Evolutionary conservation across 2,113 vertebrate species (phyloP).

Genomic region (Gobius niger): DNA sequence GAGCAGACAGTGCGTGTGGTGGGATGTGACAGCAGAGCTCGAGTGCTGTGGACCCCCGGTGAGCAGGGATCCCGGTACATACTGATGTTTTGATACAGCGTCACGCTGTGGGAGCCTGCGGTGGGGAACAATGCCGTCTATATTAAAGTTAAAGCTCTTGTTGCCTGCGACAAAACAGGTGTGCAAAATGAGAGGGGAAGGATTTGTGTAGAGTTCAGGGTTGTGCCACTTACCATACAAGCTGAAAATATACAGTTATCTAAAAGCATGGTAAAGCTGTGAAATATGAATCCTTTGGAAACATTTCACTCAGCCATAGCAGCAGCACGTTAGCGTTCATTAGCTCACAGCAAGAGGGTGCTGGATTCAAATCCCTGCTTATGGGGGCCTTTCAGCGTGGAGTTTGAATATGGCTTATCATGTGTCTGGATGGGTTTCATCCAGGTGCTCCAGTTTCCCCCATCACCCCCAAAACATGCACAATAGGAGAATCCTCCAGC

Average conservation of each 20-base stretch:
- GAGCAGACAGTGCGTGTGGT: conserved; percentile 48
- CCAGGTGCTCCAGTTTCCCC: no score
- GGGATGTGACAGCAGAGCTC: conserved; percentile 51
- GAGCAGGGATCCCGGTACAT: conserved; percentile 39
- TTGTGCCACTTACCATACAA: conserved; percentile 17
- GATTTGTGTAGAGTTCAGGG: neutral
- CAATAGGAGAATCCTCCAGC: no score
- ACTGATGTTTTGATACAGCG: conserved; percentile 58
- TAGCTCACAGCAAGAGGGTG: neutral
- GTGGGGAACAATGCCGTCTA: conserved; percentile 57
- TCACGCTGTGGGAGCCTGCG: conserved; percentile 52
- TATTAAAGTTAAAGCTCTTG: conserved; percentile 63
- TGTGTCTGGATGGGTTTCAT: no score
- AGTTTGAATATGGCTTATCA: no score
- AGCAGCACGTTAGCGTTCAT: no score
- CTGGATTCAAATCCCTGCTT: no score
- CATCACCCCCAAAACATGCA: no score
- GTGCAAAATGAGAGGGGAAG: conserved; percentile 27
- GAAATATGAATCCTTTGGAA: conserved; percentile 7
- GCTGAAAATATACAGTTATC: conserved; percentile 28
- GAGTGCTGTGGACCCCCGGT: conserved; percentile 38
- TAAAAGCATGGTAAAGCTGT: neutral
- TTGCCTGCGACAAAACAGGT: conserved; percentile 36
- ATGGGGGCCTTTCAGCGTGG: no score
- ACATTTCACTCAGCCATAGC: neutral